Base-by-base conservation (phyloP, 2,797 vertebrate species). In the Heliangelus exortis region DNA sequence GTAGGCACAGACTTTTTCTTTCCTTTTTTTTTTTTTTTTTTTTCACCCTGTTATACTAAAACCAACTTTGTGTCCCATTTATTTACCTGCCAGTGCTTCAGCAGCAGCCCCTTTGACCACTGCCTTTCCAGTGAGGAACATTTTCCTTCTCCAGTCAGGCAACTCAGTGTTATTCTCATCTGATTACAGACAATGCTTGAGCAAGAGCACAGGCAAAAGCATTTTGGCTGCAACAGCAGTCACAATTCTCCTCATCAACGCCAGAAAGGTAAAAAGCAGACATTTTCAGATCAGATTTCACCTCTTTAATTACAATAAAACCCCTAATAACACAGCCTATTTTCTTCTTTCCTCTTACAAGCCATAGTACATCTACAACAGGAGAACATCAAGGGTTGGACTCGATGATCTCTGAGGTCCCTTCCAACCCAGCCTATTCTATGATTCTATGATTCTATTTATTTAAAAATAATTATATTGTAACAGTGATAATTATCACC, bases 341-440 rank as follows among this genome's bases (percentile, higher is more conserved):
- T 73, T 76, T 50, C 58, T 85, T 57, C 28, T 54, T 88, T 76
- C n/a, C n/a, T 87, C 39, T 81, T 57, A 34, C 11, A 88, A 3
- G 7, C 28, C 21, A 86, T 59, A 23, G 34, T 0, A 39, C 18
- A 17, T 1, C 2, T n/a, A n/a, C n/a, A n/a, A n/a, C n/a, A n/a
- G n/a, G n/a, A n/a, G n/a, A n/a, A n/a, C n/a, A n/a, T n/a, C n/a
- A n/a, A n/a, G n/a, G n/a, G n/a, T n/a, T n/a, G n/a, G n/a, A n/a
- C n/a, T n/a, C n/a, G n/a, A n/a, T n/a, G n/a, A n/a, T n/a, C n/a
- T n/a, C n/a, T n/a, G n/a, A n/a, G n/a, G n/a, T n/a, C n/a, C n/a
- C n/a, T n/a, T n/a, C n/a, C n/a, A n/a, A n/a, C n/a, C n/a, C n/a
- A n/a, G n/a, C n/a, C n/a, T n/a, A n/a, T n/a, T n/a, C n/a, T n/a